Evolutionary conservation across 2,888 invertebrate species (phyloP), one percentile per base, ranked within the genome.

Genomic region (Cepaea hortensis): DNA sequence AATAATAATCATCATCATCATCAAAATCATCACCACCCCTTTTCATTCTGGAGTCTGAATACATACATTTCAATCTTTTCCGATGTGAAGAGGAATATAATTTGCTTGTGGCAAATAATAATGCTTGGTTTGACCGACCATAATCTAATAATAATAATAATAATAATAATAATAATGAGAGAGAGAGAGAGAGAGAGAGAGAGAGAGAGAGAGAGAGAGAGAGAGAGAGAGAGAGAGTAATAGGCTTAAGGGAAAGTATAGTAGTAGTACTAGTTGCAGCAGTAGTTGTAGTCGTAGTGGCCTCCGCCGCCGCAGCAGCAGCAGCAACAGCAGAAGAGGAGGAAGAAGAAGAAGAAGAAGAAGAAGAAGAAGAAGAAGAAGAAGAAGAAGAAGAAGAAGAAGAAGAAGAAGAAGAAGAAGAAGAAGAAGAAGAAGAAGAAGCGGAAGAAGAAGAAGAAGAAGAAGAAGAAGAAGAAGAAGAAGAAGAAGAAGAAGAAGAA

Each of bases 381-480:
- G 48, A 18, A 76, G 48, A 48, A 20, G 46, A 46, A 20, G 23
- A n/a, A 18, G 35, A 35, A 76, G 13, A 79, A 48, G 11, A 18
- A 18, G 55, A 79, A 79, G 55, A 48, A 35, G 11, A 50, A 48
- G 11, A 20, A 50, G 13, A 79, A 79, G 55, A 35, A 79, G 55
- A 79, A 20, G 55, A 50, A 79, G 15, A 79, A 76, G 55, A 55
- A 55, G 55, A 55, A 55, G 55, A 55, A 55, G 55, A 55, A 55
- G 55, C 6, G 2, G 55, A 55, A 55, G 0, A 55, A 55, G 73
- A 83, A 83, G 73, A 73, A 11, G 68, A 11, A 83, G 83, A 83
- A 73, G 73, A 73, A 83, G 83, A 83, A 6, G 73, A 73, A 83
- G 83, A 83, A 73, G 73, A 73, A 83, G 83, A 83, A 73, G 61